Evolutionary conservation across 2,113 vertebrate species (phyloP).

Genomic region (Pelmatolapia mariae): DNA sequence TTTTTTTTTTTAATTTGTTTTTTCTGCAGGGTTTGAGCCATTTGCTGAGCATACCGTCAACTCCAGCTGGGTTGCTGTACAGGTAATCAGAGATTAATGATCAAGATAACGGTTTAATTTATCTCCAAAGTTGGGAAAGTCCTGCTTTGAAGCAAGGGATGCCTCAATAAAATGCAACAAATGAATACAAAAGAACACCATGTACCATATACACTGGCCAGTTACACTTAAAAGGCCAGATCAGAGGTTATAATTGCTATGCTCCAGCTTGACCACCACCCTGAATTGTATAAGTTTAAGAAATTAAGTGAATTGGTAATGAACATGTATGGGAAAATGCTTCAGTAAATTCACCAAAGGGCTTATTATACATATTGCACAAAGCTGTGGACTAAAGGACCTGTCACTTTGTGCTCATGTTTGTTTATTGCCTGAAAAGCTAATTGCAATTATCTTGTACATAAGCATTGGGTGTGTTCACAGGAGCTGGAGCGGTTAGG

Average conservation of each 20-base stretch:
- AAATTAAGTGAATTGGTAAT: neutral
- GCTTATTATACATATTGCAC: neutral
- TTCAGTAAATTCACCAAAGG: neutral
- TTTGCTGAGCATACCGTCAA: conserved; percentile 72
- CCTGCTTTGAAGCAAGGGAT: neutral
- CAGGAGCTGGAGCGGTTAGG: conserved; percentile 89
- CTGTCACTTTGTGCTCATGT: neutral
- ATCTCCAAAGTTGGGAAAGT: neutral
- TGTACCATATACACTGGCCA: neutral
- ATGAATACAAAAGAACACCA: neutral
- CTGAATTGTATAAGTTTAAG: neutral
- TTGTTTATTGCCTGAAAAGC: neutral
- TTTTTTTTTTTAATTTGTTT: neutral
- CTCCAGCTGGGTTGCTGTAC: conserved; percentile 75
- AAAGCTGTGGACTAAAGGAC: neutral
- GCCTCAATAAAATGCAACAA: neutral
- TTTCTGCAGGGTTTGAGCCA: conserved; percentile 65
- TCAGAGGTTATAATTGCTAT: neutral
- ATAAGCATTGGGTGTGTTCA: neutral
- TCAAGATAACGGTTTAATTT: neutral
- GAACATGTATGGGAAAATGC: accelerated
- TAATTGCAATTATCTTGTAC: neutral
- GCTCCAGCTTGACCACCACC: neutral
- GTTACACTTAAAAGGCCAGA: neutral
- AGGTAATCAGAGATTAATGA: conserved; percentile 48